Percentiles rank a stretch among this genome's conserved stretches.
Conservation (phyloP, 1,140 invertebrate genomes). For the Pinna nobilis region DNA sequence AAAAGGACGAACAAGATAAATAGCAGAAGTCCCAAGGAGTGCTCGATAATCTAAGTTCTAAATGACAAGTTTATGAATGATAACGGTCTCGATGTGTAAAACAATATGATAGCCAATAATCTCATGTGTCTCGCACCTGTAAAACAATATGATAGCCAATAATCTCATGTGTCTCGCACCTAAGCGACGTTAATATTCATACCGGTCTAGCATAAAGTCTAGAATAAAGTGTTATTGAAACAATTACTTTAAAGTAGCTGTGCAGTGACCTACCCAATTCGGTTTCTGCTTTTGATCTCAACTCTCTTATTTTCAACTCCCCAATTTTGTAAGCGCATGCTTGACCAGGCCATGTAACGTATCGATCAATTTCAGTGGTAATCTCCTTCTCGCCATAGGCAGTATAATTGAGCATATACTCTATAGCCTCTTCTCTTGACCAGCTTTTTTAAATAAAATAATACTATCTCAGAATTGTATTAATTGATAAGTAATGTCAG, state of each 20-base stretch:
- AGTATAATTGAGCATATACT: constrained; percentile 72
- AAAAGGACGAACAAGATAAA: too few species aligned
- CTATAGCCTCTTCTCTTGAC: constrained; percentile 65
- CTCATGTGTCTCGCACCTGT: too few species aligned
- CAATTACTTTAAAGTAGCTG: neutral
- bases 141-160: too few species aligned
- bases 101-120: too few species aligned
- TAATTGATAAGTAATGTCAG: neutral
- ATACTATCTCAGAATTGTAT: neutral
- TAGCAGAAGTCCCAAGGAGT: too few species aligned
- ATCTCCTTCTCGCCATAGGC: constrained; percentile 51
- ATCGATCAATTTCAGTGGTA: constrained; percentile 72
- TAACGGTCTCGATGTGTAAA: too few species aligned
- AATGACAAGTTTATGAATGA: too few species aligned
- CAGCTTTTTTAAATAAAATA: constrained; percentile 32
- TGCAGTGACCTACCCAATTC: constrained; percentile 62
- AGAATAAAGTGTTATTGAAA: too few species aligned
- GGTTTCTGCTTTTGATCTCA: constrained; percentile 70
- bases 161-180: too few species aligned
- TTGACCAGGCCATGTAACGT: constrained; percentile 75
- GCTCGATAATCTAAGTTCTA: too few species aligned
- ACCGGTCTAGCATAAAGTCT: too few species aligned
- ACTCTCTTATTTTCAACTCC: constrained; percentile 73
- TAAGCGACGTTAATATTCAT: too few species aligned
- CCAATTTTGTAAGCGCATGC: constrained; percentile 76